Base-by-base conservation (phyloP, 2,113 vertebrate species). In the Pelodiscus sinensis region DNA sequence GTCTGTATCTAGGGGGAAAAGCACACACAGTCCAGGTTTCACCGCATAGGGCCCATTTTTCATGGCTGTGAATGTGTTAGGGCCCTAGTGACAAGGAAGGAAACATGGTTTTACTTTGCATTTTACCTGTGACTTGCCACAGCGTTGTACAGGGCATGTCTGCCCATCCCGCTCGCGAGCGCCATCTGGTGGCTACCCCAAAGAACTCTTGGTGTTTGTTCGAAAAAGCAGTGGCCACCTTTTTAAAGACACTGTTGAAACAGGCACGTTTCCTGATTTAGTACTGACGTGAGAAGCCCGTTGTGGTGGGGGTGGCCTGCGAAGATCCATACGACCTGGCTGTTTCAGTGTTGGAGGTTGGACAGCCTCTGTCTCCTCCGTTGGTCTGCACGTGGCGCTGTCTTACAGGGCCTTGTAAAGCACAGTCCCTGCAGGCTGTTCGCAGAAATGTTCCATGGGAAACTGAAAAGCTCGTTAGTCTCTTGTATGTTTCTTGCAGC, bases 151-250 rank as follows among this genome's bases (percentile, higher is more conserved):
- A 1, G 50, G 12, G 6, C 6, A 4, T 9, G 0, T 4, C 55
- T 54, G 25, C 27, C 24, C 22, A 13, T 52, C n/a, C 2, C 19
- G 84, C 94, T 90, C 19, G 1, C 77, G 56, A 12, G 56, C 85
- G 93, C 95, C 96, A 92, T 94, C 95, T 96, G 92, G 93, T 3
- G 80, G 92, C 88, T 57, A 13, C 11, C 25, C 85, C 77, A 6
- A 2, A 25, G 0, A 80, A 80, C 75, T 82, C 58, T 89, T 21
- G 5, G 44, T 16, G 57, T 77, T 8, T 58, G 65, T 38, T 81
- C 81, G 22, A 79, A 75, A 2, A 2, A 8, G 79, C 91, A 35
- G 21, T 31, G 83, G 16, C 1, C 0, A 57, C 18, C 89, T 71
- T 56, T 62, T 44, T 52, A 52, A 31, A 8, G 86, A 5, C 56